phyloP scores from a whole-genome alignment of 1,140 invertebrate genomes.

The Maniola jurtina region DNA sequence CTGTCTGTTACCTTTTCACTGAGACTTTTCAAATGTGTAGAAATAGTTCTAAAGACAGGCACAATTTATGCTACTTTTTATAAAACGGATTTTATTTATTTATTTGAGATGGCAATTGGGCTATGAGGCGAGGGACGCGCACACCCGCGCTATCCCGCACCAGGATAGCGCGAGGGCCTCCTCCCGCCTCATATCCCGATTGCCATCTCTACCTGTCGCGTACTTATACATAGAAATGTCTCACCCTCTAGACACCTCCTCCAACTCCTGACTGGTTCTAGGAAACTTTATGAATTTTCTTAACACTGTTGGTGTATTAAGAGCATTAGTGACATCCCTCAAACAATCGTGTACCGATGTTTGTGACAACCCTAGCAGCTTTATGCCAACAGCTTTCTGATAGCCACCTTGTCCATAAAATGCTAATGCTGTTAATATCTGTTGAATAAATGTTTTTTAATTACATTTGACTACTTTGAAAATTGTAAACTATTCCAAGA shows the following conservation, averaged over 20 bases:
- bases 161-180: too few species aligned
- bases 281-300: conserved; percentile 10
- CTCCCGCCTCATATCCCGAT: too few species aligned
- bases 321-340: conserved; percentile 8
- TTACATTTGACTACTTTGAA: neutral
- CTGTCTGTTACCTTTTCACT: too few species aligned
- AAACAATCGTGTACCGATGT: conserved; percentile 12
- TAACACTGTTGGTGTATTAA: conserved; percentile 5
- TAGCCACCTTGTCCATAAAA: conserved; percentile 13
- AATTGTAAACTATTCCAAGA: neutral
- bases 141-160: too few species aligned
- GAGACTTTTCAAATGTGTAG: too few species aligned
- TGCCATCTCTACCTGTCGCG: too few species aligned
- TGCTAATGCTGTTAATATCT: conserved; percentile 11
- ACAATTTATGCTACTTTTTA: too few species aligned
- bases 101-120: too few species aligned
- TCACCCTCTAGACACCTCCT: conserved; percentile 8
- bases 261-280: conserved; percentile 4
- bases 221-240: neutral
- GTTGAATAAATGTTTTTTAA: neutral
- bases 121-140: too few species aligned
- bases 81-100: too few species aligned
- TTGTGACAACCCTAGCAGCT: conserved; percentile 2
- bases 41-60: too few species aligned
- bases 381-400: conserved; percentile 12